Conservation (phyloP, 2,797 vertebrate genomes). For the Gallinago stenura region DNA sequence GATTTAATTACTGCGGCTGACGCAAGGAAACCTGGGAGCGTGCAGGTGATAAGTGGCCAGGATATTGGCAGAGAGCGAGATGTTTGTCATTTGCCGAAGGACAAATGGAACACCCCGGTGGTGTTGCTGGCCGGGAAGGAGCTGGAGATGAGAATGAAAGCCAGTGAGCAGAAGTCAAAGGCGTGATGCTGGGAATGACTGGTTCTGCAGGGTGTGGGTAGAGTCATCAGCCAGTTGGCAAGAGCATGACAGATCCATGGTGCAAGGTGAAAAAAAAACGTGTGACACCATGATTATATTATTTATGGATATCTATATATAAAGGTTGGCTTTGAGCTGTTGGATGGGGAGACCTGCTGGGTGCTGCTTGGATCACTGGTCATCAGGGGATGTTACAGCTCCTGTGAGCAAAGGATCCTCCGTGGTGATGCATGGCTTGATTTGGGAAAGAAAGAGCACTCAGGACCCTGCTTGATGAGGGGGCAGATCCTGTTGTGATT, state of each 20-base stretch:
- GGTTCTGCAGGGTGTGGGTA: not conserved
- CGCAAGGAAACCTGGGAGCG: not conserved
- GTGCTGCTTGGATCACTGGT: not conserved
- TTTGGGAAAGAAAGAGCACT: not conserved
- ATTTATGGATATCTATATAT: not conserved
- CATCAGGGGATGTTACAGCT: not conserved
- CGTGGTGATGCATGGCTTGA: not conserved
- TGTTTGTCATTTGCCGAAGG: not conserved
- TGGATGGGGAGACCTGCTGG: not conserved
- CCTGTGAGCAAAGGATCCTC: not conserved
- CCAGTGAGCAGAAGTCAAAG: not conserved
- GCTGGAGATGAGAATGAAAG: not conserved
- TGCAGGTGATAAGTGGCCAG: conserved; percentile 26
- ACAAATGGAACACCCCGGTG: not conserved
- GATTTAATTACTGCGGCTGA: conserved; percentile 22
- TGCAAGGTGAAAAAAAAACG: not conserved
- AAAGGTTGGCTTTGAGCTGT: not conserved
- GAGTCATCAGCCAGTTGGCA: not conserved
- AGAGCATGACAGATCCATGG: not conserved
- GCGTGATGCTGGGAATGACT: fast-evolving
- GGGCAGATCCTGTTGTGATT: not conserved
- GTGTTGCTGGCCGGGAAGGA: not conserved
- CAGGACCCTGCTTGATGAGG: not conserved
- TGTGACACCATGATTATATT: not conserved
- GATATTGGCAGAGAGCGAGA: not conserved